Conservation (phyloP, 64 coral and sea anemone genomes). For the Hydrozoanthus tunicans region DNA sequence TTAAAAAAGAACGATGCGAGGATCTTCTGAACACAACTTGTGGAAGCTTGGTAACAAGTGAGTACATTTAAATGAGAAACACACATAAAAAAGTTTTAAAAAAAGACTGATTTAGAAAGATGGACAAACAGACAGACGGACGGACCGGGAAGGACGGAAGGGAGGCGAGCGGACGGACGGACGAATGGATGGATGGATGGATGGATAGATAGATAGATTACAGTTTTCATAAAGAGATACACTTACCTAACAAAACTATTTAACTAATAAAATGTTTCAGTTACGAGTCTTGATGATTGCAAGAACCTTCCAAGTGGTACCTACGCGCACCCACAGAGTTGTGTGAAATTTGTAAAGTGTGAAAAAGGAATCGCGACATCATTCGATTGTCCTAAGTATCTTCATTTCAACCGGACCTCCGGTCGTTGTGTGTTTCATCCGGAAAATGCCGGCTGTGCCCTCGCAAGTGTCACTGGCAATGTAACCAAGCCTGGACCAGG, state of each 20-base stretch:
- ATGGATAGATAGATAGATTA: neutral
- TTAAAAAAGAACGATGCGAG: neutral
- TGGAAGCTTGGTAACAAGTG: neutral
- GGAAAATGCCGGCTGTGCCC: constrained; percentile 20
- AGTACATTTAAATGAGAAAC: neutral
- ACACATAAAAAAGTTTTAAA: too few species aligned
- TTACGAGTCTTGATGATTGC: neutral
- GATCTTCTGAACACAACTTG: neutral
- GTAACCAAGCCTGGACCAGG: constrained; percentile 29
- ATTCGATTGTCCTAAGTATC: neutral
- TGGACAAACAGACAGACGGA: too few species aligned
- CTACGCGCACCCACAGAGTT: neutral
- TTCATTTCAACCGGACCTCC: constrained; percentile 8
- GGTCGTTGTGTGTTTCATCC: constrained; percentile 21
- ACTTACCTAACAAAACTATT: neutral
- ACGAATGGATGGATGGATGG: too few species aligned
- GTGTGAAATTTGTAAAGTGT: constrained; percentile 20
- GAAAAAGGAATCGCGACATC: neutral
- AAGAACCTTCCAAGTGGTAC: neutral
- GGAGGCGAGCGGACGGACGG: too few species aligned
- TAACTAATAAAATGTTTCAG: neutral
- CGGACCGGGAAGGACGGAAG: too few species aligned
- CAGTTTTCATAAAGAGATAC: neutral
- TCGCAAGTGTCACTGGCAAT: neutral
- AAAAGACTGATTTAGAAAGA: too few species aligned